Evolutionary conservation across 2,888 invertebrate species (phyloP).

Genomic region (Trissolcus brochymenae): DNA sequence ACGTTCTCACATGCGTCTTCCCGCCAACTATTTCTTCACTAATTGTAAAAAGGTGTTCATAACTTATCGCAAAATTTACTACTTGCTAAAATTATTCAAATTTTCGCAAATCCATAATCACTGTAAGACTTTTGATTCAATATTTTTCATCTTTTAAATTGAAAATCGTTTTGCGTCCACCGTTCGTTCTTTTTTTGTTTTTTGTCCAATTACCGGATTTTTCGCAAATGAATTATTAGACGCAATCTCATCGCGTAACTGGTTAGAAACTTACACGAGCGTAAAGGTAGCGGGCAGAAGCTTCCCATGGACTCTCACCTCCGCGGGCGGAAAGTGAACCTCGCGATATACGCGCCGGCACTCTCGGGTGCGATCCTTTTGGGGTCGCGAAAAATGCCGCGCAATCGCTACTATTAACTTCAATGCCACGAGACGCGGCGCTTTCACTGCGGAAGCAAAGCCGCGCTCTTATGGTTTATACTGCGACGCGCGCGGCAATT

Average conservation of each 20-base stretch:
- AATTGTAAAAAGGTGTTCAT: constrained; percentile 7
- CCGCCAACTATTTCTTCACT: neutral
- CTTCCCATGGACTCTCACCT: constrained; percentile 76
- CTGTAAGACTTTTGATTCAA: too few relatives aligned
- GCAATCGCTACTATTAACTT: constrained; percentile 63
- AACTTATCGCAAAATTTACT: constrained; percentile 17
- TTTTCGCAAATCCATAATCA: constrained; percentile 5
- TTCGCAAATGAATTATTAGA: constrained; percentile 44
- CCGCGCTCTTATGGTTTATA: constrained; percentile 50
- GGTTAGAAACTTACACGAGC: constrained; percentile 55
- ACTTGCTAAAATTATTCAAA: constrained; percentile 20
- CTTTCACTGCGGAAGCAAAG: constrained; percentile 66
- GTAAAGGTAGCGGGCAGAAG: constrained; percentile 71
- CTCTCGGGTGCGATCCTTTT: constrained; percentile 65
- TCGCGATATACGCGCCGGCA: constrained; percentile 61
- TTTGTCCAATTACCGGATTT: constrained; percentile 25
- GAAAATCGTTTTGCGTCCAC: constrained; percentile 26
- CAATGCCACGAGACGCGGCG: constrained; percentile 66
- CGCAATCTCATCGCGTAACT: constrained; percentile 43
- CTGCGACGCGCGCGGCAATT: constrained; percentile 36
- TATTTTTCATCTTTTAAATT: constrained; percentile 24
- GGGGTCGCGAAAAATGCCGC: constrained; percentile 68
- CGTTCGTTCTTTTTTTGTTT: constrained; percentile 24
- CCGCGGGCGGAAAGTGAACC: constrained; percentile 74
- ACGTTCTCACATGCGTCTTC: too few relatives aligned